phyloP scores from a whole-genome alignment of 2,797 vertebrate genomes.

The Megaceryle alcyon region DNA sequence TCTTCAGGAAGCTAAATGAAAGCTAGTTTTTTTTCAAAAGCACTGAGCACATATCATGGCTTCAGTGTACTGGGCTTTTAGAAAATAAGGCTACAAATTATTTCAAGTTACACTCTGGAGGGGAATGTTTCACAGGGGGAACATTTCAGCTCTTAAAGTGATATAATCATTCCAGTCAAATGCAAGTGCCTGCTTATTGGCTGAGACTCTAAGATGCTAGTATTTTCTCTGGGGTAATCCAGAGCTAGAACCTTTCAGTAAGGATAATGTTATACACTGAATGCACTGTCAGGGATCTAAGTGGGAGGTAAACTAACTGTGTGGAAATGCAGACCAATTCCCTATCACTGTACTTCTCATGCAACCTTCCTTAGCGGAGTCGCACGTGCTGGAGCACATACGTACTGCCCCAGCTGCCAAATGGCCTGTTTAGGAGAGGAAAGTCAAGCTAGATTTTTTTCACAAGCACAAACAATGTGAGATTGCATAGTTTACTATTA shows the following conservation, averaged over 20 bases:
- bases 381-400: neutral
- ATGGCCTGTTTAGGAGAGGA: neutral
- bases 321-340: neutral
- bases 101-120: neutral
- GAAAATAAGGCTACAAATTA: neutral
- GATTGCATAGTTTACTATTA: neutral
- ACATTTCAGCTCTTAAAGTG: neutral
- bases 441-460: neutral
- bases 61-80: neutral
- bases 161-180: neutral
- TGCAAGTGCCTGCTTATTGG: neutral
- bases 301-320: neutral
- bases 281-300: neutral
- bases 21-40: neutral
- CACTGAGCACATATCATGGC: neutral
- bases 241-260: neutral
- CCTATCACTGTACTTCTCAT: neutral
- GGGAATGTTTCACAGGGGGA: neutral
- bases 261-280: neutral
- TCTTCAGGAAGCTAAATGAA: neutral
- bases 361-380: neutral
- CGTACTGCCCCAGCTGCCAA: neutral
- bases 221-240: neutral
- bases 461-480: neutral
- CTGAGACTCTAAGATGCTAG: neutral